Evolutionary conservation across 2,888 invertebrate species (phyloP).

Genomic region (Fragum fragum): DNA sequence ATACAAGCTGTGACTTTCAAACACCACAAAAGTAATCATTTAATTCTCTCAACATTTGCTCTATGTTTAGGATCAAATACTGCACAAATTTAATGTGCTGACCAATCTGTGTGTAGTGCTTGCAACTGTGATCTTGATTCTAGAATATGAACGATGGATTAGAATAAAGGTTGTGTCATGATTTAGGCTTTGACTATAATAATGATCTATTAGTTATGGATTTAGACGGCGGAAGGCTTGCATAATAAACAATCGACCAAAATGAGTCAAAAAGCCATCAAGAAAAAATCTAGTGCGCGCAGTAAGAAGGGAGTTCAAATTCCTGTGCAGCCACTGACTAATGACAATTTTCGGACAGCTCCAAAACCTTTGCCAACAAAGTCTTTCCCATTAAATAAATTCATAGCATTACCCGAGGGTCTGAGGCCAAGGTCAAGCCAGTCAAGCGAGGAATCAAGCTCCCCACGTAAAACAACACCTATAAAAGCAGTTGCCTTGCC

Average conservation of each 20-base stretch:
- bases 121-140: too few species aligned
- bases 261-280: slow-evolving; percentile 73
- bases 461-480: slow-evolving; percentile 65
- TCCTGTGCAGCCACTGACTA: slow-evolving; percentile 37
- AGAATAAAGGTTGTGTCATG: too few species aligned
- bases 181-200: too few species aligned
- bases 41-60: too few species aligned
- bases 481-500: slow-evolving; percentile 70
- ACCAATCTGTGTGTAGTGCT: too few species aligned
- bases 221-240: too few species aligned
- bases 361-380: slow-evolving; percentile 53
- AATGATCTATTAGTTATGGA: too few species aligned
- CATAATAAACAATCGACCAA: slow-evolving; percentile 24
- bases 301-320: slow-evolving; percentile 46
- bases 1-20: too few species aligned
- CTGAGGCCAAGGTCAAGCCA: slow-evolving; percentile 66
- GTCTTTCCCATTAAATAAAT: slow-evolving; percentile 73
- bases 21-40: too few species aligned
- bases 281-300: slow-evolving; percentile 60
- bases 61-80: too few species aligned
- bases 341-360: slow-evolving; percentile 27
- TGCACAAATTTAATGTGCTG: too few species aligned
- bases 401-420: slow-evolving; percentile 75
- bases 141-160: too few species aligned
- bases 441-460: slow-evolving; percentile 46